These are phyloP conservation scores for Glyphotaelius pellucidus DNA, from an alignment of 2,888 invertebrate genomes.

Conservation along the genomic window DNA sequence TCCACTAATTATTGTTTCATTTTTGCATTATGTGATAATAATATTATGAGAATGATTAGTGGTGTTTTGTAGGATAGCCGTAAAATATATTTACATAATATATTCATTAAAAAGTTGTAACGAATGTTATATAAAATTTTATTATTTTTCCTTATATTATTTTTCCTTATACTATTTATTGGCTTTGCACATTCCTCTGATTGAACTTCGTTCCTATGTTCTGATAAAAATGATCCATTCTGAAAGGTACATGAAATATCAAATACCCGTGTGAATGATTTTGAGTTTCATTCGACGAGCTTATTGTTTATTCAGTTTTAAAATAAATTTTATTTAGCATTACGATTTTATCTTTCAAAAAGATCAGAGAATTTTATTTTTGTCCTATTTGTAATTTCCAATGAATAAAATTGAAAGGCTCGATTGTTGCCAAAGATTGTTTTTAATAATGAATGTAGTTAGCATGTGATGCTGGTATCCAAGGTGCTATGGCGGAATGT, in stretches of 20 bases:
- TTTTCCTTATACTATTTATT: neutral
- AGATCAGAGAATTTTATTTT: neutral
- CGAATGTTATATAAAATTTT: neutral
- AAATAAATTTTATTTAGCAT: neutral
- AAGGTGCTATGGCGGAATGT: slow-evolving; percentile 50
- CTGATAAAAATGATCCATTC: neutral
- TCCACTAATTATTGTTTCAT: neutral
- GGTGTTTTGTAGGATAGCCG: neutral
- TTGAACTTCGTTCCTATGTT: neutral
- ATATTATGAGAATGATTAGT: neutral
- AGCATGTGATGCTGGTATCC: slow-evolving; percentile 35
- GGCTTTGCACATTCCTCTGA: neutral
- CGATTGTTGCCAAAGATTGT: slow-evolving; percentile 1
- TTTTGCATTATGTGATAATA: neutral
- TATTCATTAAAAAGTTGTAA: neutral
- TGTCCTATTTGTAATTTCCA: neutral
- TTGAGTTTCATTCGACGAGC: neutral
- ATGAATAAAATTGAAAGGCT: neutral
- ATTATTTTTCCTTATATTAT: no score
- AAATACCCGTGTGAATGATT: neutral
- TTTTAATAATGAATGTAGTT: neutral
- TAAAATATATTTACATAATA: neutral
- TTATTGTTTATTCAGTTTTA: neutral
- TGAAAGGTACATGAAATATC: neutral
- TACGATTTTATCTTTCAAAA: neutral